phyloP scores from a whole-genome alignment of 2,888 invertebrate genomes.

The Cephus nigrinus region DNA sequence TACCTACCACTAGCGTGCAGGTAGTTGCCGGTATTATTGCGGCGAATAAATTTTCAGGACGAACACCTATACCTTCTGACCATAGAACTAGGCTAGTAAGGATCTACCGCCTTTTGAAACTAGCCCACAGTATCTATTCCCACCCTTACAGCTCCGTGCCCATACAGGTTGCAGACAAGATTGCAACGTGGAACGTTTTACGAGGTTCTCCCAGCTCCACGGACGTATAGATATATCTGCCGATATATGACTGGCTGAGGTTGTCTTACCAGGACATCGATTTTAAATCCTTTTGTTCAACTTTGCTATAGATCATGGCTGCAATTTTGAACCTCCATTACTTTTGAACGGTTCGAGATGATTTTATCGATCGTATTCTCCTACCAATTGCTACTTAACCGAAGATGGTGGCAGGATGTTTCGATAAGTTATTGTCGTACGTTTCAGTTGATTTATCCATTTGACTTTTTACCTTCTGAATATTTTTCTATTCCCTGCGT shows the following conservation, averaged over 20 bases:
- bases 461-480: background rate
- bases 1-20: slow-evolving; percentile 10
- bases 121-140: background rate
- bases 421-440: background rate
- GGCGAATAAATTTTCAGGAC: slow-evolving; percentile 39
- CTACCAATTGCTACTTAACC: background rate
- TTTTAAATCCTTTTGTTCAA: background rate
- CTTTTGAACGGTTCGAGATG: background rate
- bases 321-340: background rate
- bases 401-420: background rate
- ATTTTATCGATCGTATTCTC: background rate
- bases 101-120: background rate
- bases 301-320: background rate
- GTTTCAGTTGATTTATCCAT: background rate
- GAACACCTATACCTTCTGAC: slow-evolving; percentile 11
- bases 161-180: background rate
- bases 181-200: background rate
- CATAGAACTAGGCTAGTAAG: background rate
- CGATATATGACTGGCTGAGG: background rate
- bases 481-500: background rate
- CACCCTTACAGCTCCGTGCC: background rate
- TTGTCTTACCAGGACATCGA: background rate
- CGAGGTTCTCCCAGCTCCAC: background rate
- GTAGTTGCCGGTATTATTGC: slow-evolving; percentile 33
- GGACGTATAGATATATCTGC: background rate